Percentiles rank a stretch among this genome's conserved stretches.
These are phyloP conservation scores for Hydraecia micacea DNA, from an alignment of 2,888 invertebrate genomes.

Conservation along the genomic window DNA sequence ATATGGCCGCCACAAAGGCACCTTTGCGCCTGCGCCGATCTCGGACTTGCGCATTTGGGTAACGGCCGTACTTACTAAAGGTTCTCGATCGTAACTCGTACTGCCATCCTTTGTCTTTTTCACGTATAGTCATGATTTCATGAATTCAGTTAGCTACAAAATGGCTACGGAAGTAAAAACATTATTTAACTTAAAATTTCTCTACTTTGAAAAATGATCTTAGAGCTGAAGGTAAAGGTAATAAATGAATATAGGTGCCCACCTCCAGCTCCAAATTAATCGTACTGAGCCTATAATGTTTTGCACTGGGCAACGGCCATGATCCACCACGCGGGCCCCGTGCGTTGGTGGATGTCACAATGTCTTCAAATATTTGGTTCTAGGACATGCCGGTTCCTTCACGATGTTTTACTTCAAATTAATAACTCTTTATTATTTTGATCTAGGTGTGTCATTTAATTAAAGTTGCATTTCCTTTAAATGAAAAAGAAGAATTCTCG, in stretches of 20 bases:
- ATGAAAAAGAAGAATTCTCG: not conserved
- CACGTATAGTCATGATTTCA: not conserved
- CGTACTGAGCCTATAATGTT: too few relatives aligned
- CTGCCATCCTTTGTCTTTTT: not conserved
- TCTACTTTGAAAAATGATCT: not conserved
- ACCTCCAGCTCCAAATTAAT: not conserved
- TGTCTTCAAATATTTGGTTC: too few relatives aligned
- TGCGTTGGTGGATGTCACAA: too few relatives aligned
- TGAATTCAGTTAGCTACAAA: not conserved
- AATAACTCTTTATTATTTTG: not conserved
- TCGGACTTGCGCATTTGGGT: constrained; percentile 84
- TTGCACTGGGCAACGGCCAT: too few relatives aligned
- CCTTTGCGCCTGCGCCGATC: constrained; percentile 84
- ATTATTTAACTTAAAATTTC: not conserved
- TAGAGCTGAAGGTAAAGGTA: not conserved
- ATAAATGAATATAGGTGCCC: not conserved
- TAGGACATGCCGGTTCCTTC: too few relatives aligned
- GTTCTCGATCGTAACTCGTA: constrained; percentile 53
- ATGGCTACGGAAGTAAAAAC: not conserved
- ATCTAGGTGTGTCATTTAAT: not conserved
- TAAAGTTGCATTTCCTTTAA: not conserved
- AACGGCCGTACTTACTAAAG: constrained; percentile 48
- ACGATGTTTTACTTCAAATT: too few relatives aligned
- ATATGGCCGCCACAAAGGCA: constrained; percentile 88
- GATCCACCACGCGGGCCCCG: too few relatives aligned